These are phyloP conservation scores for Stichopus horrens DNA, from an alignment of 53 echinoderm and acorn worm genomes.

Conservation along the genomic window DNA sequence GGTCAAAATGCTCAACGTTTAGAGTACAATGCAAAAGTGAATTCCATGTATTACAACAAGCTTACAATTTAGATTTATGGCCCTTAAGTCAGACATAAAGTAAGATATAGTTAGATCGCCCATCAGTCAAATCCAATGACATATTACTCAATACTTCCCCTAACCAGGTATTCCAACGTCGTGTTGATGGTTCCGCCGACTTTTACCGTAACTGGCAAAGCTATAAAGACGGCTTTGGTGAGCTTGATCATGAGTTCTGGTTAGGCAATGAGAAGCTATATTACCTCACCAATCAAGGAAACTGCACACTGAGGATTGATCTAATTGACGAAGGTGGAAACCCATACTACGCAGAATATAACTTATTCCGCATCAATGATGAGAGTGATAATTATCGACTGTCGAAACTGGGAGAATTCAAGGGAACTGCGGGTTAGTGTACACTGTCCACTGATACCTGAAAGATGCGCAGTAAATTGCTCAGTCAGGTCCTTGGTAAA, in stretches of 20 bases:
- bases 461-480: too few species aligned
- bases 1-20: too few species aligned
- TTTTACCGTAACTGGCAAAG: neutral
- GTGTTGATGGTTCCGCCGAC: neutral
- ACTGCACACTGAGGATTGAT: neutral
- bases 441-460: too few species aligned
- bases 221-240: neutral
- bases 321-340: neutral
- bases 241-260: neutral
- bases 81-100: too few species aligned
- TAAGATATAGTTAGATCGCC: too few species aligned
- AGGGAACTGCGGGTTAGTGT: neutral
- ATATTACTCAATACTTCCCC: too few species aligned
- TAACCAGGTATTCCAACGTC: neutral
- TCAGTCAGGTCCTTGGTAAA: too few species aligned
- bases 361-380: neutral
- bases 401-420: neutral
- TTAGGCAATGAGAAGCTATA: neutral
- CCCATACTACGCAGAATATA: neutral
- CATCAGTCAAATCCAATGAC: too few species aligned
- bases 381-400: neutral
- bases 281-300: neutral
- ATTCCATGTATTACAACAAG: too few species aligned
- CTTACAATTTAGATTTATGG: too few species aligned
- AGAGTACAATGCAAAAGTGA: too few species aligned